Base-by-base conservation (phyloP, 2,113 vertebrate species). In the Ardeotis arabs region DNA sequence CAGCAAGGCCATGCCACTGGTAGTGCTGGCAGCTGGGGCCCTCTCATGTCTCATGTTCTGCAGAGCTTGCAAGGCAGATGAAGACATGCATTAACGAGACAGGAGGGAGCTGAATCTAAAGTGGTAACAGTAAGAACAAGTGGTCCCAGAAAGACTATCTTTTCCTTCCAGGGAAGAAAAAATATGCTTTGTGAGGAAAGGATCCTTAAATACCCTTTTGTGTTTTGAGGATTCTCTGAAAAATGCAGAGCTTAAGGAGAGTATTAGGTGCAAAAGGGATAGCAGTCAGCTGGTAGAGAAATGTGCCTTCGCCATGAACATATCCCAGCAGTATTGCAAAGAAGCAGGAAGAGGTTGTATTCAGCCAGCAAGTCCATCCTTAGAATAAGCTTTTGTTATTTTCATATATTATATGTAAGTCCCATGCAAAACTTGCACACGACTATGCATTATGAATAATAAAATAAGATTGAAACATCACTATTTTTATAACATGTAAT, bases 31-130 rank as follows among this genome's bases (percentile, higher is more conserved):
- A 89, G 25, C 45, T 23, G 29, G 33, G 16, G 9, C 44, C 29
- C 12, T n/a, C 28, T 25, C 9, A 2, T 23, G 14, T n/a, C 28
- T 37, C 68, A 37, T 0, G 0, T 85, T 44, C 41, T n/a, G 29
- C 64, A 66, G 52, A 76, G 27, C 70, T 82, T 77, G 37, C 52
- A 50, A 55, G 22, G 55, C 35, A 41, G 22, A 24, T 33, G 63
- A 77, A 22, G 22, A 29, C 14, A 15, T 20, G 23, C 52, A 63
- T 58, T 69, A 23, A 64, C n/a, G 39, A 53, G 58, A 50, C 50
- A 55, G 45, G 12, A 49, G 45, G 35, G 33, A 84, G 20, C 13
- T 68, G 56, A 63, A 69, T 58, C n/a, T 85, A 20, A 69, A 75
- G 28, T 27, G 24, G 23, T 45, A 52, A 15, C 31, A 68, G 55